A percentile compares a stretch with the other conserved stretches of the same genome.
These are phyloP conservation scores for Trachelus tabidus DNA, from an alignment of 2,888 invertebrate species.

Conservation along the genomic window DNA sequence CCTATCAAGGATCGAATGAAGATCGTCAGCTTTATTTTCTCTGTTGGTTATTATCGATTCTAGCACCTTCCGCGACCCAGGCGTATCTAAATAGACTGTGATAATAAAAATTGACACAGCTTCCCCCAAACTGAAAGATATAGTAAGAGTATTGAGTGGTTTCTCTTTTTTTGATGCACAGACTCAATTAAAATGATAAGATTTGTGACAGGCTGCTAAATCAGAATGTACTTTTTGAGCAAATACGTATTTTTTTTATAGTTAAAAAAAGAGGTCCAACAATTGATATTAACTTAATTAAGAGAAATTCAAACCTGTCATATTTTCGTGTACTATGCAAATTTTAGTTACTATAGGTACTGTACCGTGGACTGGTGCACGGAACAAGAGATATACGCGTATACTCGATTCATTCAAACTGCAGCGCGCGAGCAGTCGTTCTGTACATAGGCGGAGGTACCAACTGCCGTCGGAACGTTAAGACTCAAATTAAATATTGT, in stretches of 20 bases:
- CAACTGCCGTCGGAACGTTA: conserved; percentile 30
- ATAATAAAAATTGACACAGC: background rate
- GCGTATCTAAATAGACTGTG: background rate
- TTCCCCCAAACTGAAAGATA: background rate
- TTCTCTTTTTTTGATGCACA: no score
- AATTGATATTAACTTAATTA: background rate
- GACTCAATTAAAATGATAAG: no score
- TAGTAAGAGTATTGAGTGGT: no score
- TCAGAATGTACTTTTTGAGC: background rate
- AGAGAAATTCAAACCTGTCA: background rate
- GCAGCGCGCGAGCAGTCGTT: background rate
- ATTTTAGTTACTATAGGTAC: background rate
- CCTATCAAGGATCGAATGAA: conserved; percentile 23
- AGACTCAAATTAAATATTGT: conserved; percentile 58
- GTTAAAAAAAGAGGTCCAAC: background rate
- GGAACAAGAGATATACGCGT: background rate
- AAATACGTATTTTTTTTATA: background rate
- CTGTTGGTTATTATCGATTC: background rate
- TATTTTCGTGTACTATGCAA: background rate
- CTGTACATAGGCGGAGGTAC: conserved; percentile 1
- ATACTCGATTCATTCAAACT: background rate
- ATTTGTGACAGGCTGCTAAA: background rate
- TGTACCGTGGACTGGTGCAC: background rate
- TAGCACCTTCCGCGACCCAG: background rate
- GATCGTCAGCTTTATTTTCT: background rate